Percentiles rank a stretch among this genome's conserved stretches.
These are phyloP conservation scores for Hoplostethus mediterraneus DNA, from an alignment of 2,797 vertebrate genomes.

Conservation along the genomic window DNA sequence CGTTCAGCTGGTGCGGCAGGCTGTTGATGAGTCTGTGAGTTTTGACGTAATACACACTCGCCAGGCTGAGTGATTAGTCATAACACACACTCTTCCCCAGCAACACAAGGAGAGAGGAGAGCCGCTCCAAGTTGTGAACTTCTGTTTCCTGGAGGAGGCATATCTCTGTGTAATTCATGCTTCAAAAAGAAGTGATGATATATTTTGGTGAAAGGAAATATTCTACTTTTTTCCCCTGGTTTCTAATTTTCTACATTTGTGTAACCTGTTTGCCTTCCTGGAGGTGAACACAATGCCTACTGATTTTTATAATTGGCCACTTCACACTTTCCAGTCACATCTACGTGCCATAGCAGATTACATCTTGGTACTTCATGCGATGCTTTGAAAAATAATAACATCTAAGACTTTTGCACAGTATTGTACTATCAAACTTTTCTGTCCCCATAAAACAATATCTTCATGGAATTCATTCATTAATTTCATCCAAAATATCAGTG, in stretches of 20 bases:
- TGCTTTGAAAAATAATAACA: no score
- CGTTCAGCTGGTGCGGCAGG: slow-evolving; percentile 70
- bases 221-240: slow-evolving; percentile 5
- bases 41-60: slow-evolving; percentile 73
- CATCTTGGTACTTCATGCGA: no score
- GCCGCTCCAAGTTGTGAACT: slow-evolving; percentile 64
- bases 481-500: no score
- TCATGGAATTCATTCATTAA: no score
- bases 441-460: no score
- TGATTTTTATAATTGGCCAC: background rate
- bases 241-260: slow-evolving; percentile 15
- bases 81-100: slow-evolving; percentile 67
- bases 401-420: no score
- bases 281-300: background rate
- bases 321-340: background rate
- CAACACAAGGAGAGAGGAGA: slow-evolving; percentile 63
- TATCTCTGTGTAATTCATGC: slow-evolving; percentile 43
- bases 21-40: slow-evolving; percentile 75
- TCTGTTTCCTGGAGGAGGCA: slow-evolving; percentile 69
- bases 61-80: slow-evolving; percentile 73
- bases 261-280: slow-evolving; percentile 12
- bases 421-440: no score
- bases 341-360: background rate
- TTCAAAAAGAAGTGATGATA: slow-evolving; percentile 37
- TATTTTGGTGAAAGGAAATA: slow-evolving; percentile 38